Percentiles rank a stretch among this genome's conserved stretches.
Evolutionary conservation across 2,888 invertebrate species (phyloP).

Genomic region (Chironomus tentans): DNA sequence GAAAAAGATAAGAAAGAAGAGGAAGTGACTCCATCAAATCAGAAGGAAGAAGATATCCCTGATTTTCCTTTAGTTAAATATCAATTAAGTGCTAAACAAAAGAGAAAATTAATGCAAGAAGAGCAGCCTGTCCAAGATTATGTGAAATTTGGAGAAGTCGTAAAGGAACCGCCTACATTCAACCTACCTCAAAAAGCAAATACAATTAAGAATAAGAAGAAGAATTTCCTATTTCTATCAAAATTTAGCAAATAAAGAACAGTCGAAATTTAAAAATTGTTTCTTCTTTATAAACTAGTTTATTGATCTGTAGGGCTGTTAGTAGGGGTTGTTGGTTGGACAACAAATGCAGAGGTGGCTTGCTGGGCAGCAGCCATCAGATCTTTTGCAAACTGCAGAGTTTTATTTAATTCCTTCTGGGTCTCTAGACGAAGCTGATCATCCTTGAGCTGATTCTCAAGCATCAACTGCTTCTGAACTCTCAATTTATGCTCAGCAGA

Average conservation of each 20-base stretch:
- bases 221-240: neutral
- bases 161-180: slow-evolving; percentile 62
- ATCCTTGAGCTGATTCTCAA: no score
- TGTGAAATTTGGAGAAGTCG: slow-evolving; percentile 64
- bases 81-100: slow-evolving; percentile 30
- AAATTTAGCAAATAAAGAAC: neutral
- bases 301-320: no score
- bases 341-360: no score
- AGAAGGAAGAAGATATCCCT: slow-evolving; percentile 37
- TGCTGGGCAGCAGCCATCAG: no score
- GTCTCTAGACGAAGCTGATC: no score
- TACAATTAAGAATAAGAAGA: slow-evolving; percentile 31
- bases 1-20: slow-evolving; percentile 38
- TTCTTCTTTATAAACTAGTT: no score
- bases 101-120: slow-evolving; percentile 22
- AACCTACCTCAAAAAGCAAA: slow-evolving; percentile 44
- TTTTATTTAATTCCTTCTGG: no score
- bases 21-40: slow-evolving; percentile 29
- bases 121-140: slow-evolving; percentile 25
- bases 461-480: no score
- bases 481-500: no score
- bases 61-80: neutral
- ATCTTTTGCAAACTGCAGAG: no score
- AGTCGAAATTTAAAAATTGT: neutral
- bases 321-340: no score